Percentiles rank a stretch among this genome's conserved stretches.
phyloP scores from a whole-genome alignment of 2,113 vertebrate species.

The Psephotus haematonotus region DNA sequence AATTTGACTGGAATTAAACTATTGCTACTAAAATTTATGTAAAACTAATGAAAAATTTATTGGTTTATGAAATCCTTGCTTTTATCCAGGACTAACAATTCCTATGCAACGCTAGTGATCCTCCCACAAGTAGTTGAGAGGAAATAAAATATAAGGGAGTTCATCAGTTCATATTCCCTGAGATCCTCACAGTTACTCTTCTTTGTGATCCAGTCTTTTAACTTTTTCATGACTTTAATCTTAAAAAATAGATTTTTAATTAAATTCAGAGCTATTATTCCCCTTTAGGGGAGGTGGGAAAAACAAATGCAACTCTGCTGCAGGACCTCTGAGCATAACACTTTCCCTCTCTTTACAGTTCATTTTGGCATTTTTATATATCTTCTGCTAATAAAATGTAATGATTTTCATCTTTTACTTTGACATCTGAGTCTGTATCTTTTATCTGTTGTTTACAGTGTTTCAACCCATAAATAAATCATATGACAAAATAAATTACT shows the following conservation, averaged over 20 bases:
- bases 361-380: constrained; percentile 74
- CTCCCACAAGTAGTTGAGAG: constrained; percentile 74
- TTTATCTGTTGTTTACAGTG: constrained; percentile 76
- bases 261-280: constrained; percentile 77
- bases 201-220: constrained; percentile 78
- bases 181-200: constrained; percentile 76
- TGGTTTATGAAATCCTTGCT: constrained; percentile 76
- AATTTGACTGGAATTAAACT: constrained; percentile 77
- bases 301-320: constrained; percentile 70
- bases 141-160: constrained; percentile 78
- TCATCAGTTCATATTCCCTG: constrained; percentile 76
- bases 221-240: constrained; percentile 81
- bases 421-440: constrained; percentile 68
- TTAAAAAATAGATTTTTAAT: constrained; percentile 81
- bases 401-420: constrained; percentile 78
- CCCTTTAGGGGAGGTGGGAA: constrained; percentile 75
- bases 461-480: constrained; percentile 76
- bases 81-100: constrained; percentile 79
- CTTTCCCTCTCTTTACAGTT: constrained; percentile 72
- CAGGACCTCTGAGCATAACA: constrained; percentile 68
- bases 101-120: constrained; percentile 71
- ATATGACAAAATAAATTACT: constrained; percentile 77
- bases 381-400: constrained; percentile 75
- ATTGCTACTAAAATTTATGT: constrained; percentile 76
- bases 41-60: constrained; percentile 82